Evolutionary conservation across 2,888 invertebrate species (phyloP).

Genomic region (Piscicola geometra): DNA sequence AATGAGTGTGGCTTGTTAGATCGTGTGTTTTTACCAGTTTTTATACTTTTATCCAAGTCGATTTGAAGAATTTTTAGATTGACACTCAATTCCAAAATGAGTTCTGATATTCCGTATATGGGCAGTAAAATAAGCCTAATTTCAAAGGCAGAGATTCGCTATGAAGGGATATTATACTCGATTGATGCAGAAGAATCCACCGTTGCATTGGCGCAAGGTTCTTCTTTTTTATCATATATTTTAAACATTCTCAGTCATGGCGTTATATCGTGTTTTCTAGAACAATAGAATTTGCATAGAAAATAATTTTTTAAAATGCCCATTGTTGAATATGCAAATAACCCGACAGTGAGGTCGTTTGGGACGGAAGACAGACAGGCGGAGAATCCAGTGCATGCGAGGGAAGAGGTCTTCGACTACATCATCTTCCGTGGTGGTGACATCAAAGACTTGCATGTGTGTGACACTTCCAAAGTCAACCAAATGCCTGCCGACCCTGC

Average conservation of each 20-base stretch:
- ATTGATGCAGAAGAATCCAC: constrained; percentile 99
- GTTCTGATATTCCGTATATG: constrained; percentile 68
- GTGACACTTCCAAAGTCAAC: constrained; percentile 50
- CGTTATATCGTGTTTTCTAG: not conserved
- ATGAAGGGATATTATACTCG: constrained; percentile 97
- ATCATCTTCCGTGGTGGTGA: constrained; percentile 96
- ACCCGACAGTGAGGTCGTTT: constrained; percentile 81
- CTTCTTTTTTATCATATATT: too few relatives aligned
- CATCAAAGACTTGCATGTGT: constrained; percentile 94
- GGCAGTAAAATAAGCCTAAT: constrained; percentile 99
- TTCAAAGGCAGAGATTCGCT: constrained; percentile 98
- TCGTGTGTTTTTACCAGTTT: not conserved
- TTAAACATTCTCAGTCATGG: too few relatives aligned
- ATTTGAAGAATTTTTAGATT: not conserved
- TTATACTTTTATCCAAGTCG: not conserved
- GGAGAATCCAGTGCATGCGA: constrained; percentile 87
- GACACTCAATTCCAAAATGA: constrained; percentile 42
- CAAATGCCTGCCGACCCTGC: constrained; percentile 79
- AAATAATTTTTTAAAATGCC: not conserved
- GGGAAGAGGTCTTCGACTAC: constrained; percentile 96
- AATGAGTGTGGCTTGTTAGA: not conserved
- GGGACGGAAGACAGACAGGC: constrained; percentile 97
- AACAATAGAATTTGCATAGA: not conserved
- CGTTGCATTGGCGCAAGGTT: constrained; percentile 93
- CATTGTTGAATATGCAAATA: not conserved